These are phyloP conservation scores for Ellobius talpinus DNA, from an alignment of 2,113 vertebrate genomes.

Conservation along the genomic window DNA sequence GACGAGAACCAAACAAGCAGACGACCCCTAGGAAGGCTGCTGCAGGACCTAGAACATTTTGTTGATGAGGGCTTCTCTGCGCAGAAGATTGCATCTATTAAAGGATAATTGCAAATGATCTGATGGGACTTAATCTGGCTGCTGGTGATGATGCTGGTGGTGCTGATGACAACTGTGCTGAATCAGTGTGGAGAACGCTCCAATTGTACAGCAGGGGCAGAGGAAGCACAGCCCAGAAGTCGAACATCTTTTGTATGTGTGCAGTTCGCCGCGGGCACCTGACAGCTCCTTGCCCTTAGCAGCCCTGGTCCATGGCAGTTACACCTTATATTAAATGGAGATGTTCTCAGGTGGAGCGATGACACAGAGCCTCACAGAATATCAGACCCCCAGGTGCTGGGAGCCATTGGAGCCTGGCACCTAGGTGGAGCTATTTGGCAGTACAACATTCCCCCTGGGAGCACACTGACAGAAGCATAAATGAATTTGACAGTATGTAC, in stretches of 20 bases:
- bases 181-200: not conserved
- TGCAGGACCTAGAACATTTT: not conserved
- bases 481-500: slow-evolving; percentile 60
- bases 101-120: slow-evolving; percentile 36
- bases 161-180: not conserved
- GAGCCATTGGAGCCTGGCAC: slow-evolving; percentile 62
- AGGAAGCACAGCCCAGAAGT: not conserved
- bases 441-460: slow-evolving; percentile 44
- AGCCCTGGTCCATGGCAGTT: slow-evolving; percentile 10
- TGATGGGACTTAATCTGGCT: slow-evolving; percentile 9
- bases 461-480: slow-evolving; percentile 58
- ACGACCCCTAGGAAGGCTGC: not conserved
- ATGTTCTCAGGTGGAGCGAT: slow-evolving; percentile 49
- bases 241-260: not conserved
- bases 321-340: slow-evolving; percentile 65
- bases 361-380: slow-evolving; percentile 33
- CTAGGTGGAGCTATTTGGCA: slow-evolving; percentile 62
- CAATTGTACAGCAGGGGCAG: not conserved
- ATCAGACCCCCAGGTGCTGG: slow-evolving; percentile 70
- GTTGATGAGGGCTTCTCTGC: slow-evolving; percentile 47
- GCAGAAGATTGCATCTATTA: slow-evolving; percentile 56
- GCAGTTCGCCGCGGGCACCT: slow-evolving; percentile 18
- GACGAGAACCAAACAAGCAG: not conserved
- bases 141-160: not conserved
- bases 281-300: not conserved